These are phyloP conservation scores for Drosophila kanapiae DNA, from an alignment of 1,140 invertebrate genomes.

Conservation along the genomic window DNA sequence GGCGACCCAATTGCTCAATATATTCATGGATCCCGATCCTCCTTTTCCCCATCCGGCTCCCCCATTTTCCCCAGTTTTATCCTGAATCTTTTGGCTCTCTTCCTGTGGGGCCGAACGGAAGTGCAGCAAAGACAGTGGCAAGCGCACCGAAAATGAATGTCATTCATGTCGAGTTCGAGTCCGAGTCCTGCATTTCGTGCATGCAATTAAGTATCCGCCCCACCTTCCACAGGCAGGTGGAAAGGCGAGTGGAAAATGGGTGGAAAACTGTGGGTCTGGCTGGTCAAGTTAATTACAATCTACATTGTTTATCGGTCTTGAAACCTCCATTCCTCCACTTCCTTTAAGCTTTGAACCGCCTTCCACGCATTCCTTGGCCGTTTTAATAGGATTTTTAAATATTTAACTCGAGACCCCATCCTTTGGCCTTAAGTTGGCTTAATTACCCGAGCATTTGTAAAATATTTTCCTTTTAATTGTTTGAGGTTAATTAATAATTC, in stretches of 20 bases:
- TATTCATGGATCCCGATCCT: constrained; percentile 19
- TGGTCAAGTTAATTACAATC: constrained; percentile 79
- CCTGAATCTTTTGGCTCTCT: constrained; percentile 56
- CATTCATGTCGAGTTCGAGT: constrained; percentile 63
- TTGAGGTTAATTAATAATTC: constrained; percentile 81
- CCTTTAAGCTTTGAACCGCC: background rate
- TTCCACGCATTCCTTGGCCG: constrained; percentile 33
- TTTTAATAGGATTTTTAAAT: constrained; percentile 60
- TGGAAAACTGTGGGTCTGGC: constrained; percentile 2
- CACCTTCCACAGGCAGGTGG: background rate
- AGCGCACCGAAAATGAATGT: constrained; percentile 71
- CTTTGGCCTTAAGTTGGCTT: constrained; percentile 18
- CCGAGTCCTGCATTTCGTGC: constrained; percentile 53
- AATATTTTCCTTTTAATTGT: constrained; percentile 78
- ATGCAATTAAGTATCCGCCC: constrained; percentile 68
- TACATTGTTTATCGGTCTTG: constrained; percentile 74
- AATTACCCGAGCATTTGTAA: constrained; percentile 61
- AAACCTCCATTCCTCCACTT: constrained; percentile 16
- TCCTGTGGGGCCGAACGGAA: constrained; percentile 57
- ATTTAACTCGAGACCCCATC: constrained; percentile 42
- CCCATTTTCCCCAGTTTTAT: constrained; percentile 26
- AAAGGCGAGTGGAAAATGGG: background rate
- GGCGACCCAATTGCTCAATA: constrained; percentile 54
- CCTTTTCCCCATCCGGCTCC: background rate
- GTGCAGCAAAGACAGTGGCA: constrained; percentile 61